phyloP scores from a whole-genome alignment of 2,113 vertebrate genomes.

The Merops nubicus region DNA sequence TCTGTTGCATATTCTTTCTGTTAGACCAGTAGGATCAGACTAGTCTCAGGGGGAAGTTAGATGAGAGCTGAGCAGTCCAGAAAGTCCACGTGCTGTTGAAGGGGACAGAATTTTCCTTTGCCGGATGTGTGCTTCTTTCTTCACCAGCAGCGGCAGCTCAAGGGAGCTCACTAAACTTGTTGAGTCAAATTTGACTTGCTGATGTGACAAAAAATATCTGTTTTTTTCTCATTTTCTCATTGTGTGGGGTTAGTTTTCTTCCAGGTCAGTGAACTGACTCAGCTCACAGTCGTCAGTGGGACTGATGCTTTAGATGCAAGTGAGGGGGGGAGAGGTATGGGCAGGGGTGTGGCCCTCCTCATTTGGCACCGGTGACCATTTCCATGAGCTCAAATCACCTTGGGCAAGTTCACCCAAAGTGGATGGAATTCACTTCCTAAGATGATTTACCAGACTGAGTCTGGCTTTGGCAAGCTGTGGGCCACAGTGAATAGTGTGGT shows the following conservation, averaged over 20 bases:
- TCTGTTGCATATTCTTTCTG: neutral
- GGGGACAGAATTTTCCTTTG: neutral
- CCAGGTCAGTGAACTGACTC: neutral
- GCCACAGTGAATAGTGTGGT: neutral
- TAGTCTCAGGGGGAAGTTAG: neutral
- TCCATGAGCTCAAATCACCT: neutral
- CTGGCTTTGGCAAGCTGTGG: conserved; percentile 13
- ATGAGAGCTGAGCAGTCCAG: neutral
- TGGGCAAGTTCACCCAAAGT: neutral
- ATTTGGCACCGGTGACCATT: neutral
- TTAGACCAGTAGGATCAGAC: neutral
- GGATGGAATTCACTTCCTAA: neutral
- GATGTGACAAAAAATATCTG: neutral
- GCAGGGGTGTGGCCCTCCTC: neutral
- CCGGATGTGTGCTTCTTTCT: neutral
- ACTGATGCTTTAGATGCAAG: neutral
- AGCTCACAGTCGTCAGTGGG: neutral
- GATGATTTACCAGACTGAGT: neutral
- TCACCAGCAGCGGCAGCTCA: neutral
- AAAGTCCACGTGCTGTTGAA: neutral
- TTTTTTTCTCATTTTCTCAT: neutral
- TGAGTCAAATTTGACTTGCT: neutral
- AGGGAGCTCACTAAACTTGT: neutral
- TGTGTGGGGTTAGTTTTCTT: neutral
- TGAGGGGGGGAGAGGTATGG: neutral